Base-by-base conservation (phyloP, 2,888 invertebrate species). In the Agrilus mali region DNA sequence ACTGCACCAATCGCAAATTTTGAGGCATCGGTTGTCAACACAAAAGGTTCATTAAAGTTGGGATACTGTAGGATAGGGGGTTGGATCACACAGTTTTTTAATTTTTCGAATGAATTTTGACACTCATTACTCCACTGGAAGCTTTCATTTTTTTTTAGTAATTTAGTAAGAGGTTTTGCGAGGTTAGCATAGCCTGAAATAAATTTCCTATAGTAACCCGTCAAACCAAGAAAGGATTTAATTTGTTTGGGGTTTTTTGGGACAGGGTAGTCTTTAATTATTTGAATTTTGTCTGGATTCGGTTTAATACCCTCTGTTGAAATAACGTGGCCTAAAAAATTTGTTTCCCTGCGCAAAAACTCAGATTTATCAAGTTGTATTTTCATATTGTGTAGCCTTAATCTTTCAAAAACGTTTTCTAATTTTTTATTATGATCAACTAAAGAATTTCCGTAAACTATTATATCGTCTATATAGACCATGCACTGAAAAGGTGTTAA, bases 151-250 rank as follows among this genome's bases (percentile, higher is more conserved):
- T 46, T 48, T 36, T 44, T 43, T 3, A 47, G 36, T 15, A 48
- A 17, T 12, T 41, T 44, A 5, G 47, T 31, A n/a, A 44, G 15
- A 14, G 39, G 44, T 22, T 47, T 38, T 6, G 22, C 40, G 13
- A 51, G 45, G 40, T 45, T 43, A 8, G 51, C 44, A 34, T 55
- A 59, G 7, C 54, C 36, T 38, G 45, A 33, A 8, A 64, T 58
- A 39, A 61, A 63, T 37, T 54, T 48, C 7, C 60, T 27, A 34
- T 62, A 63, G 37, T 60, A 64, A 0, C 57, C 54, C 0, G 50
- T 48, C n/a, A 59, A 47, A 20, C 60, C 58, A 3, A 60, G 38
- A 22, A 60, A 60, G 16, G 47, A 44, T 43, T 51, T 50, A 4
- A 56, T 45, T 4, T 53, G 45, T 38, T 50, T 55, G 0, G 38